Base-by-base conservation (phyloP, 2,113 vertebrate species). In the Indri indri region DNA sequence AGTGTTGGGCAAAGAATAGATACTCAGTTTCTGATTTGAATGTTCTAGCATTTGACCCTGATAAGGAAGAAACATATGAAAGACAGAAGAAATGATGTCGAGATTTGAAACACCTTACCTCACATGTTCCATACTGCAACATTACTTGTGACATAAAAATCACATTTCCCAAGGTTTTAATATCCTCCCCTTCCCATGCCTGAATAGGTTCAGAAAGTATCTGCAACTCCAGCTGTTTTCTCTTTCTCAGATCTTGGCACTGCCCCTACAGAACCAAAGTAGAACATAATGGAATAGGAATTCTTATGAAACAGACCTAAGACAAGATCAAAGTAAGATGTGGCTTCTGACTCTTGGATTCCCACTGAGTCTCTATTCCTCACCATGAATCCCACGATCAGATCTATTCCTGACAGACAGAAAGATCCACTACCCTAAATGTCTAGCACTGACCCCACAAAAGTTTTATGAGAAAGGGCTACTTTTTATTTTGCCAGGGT, bases 181-280 rank as follows among this genome's bases (percentile, higher is more conserved):
- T 99, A 97, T 99, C 98, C 76, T 99, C 99, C 86, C 99, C 99
- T 98, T 99, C 99, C 99, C 99, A 99, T 88, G 99, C 99, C 27
- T 99, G 99, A 97, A 99, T 99, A 13, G 99, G 99, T 92, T 99
- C 99, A 0, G 99, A 99, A 96, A 99, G 98, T 96, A 99, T 99
- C 98, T 99, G 99, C 76, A 99, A 98, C 94, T 99, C 99, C 37
- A 99, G 98, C 85, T 99, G 99, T 92, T 99, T 99, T 80, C 99
- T 99, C 98, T 99, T 99, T 59, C 99, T 99, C 97, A 99, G 98
- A 66, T 99, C 99, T 97, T 99, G 99, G 96, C 99, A 99, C 25
- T 99, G 99, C 0, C 97, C 98, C 99, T 99, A 95, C 42, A 96
- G 96, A 98, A 88, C 34, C 47, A 63, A 97, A 96, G 68, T 7